Conservation (phyloP, 1,140 invertebrate genomes). For the Doryteuthis pealeii region DNA sequence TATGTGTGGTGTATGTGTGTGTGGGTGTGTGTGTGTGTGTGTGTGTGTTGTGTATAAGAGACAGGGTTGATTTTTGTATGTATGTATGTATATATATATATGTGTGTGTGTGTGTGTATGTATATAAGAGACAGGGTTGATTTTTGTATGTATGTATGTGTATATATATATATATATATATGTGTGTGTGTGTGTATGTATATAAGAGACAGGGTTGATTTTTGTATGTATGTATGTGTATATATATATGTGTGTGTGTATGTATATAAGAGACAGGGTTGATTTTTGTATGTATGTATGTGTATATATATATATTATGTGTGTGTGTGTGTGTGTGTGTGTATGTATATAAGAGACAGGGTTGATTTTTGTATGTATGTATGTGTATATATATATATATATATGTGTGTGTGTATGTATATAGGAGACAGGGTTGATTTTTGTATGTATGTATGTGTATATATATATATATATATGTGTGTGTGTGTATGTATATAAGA, state of each 20-base stretch:
- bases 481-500: not conserved
- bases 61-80: no score
- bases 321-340: no score
- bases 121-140: no score
- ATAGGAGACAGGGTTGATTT: not conserved
- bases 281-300: no score
- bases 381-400: not conserved
- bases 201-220: not conserved
- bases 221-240: not conserved
- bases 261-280: not conserved
- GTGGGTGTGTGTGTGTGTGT: no score
- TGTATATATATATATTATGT: no score
- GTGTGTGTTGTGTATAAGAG: no score
- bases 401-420: slow-evolving; percentile 11
- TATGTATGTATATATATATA: slow-evolving; percentile 1
- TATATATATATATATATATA: not conserved
- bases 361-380: not conserved
- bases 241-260: not conserved
- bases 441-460: slow-evolving; percentile 3
- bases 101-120: not conserved
- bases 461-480: not conserved
- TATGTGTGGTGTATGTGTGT: no score
- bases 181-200: not conserved
- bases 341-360: no score
- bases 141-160: no score